Evolutionary conservation across 1,140 invertebrate genomes (phyloP), one percentile per base, ranked within the genome.

Genomic region (Halesus radiatus): DNA sequence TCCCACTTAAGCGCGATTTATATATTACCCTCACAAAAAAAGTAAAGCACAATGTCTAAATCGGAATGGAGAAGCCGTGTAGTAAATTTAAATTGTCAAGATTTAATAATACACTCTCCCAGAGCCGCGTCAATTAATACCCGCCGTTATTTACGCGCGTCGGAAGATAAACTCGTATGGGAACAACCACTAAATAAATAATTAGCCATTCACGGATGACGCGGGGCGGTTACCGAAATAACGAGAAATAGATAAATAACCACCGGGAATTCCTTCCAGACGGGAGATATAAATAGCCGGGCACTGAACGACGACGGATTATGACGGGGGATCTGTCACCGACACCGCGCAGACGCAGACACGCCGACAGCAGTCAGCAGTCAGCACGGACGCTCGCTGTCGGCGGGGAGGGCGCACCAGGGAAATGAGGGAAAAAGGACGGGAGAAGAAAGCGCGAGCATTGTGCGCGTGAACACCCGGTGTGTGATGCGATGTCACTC

Each of bases 201-300:
- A 70, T 70, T 70, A 70, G 6, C 37, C 66, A 70, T 70, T 70
- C 66, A 45, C 66, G 18, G 66, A 45, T 45, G 66, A 70, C 29
- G 29, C 66, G 66, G 56, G 72, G 72, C 53, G 52, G 72, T 13
- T 10, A 32, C 52, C 22, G 18, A 75, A 56, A 56, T 70, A 70
- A 70, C 60, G 50, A 76, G 62, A 62, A 62, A 52, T 70, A 78
- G 66, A 78, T 78, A 78, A 78, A 78, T 78, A 78, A 78, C 76
- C 45, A 13, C 13, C 62, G 64, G 64, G 32, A 68, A 78, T 78
- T 78, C 76, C 64, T 53, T 23, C 20, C 45, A 72, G 76, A 78
- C 76, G 70, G 29, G 58, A 29, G 64, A 50, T 77, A 60, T 53
- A 52, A 52, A 77, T 64, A 53, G 18, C 26, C 16, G 4, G 76